A percentile compares a stretch with the other conserved stretches of the same genome.
Evolutionary conservation across 1,140 invertebrate genomes (phyloP).

Genomic region (Tribolium madens): DNA sequence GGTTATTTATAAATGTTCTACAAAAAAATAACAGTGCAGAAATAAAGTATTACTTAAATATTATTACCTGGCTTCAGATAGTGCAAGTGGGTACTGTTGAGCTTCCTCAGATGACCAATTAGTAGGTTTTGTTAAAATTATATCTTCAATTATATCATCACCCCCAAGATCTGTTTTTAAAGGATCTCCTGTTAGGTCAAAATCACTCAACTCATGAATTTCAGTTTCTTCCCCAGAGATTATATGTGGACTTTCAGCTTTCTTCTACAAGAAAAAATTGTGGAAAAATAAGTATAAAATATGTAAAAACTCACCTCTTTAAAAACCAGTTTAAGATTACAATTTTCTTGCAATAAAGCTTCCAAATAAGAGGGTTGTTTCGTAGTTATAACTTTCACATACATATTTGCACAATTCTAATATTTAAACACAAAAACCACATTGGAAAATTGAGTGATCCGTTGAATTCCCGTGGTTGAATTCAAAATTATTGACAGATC

Average conservation of each 20-base stretch:
- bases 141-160: constrained; percentile 14
- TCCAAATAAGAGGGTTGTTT: not conserved
- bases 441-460: no score
- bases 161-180: constrained; percentile 49
- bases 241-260: not conserved
- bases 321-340: not conserved
- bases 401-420: no score
- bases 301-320: not conserved
- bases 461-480: no score
- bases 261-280: not conserved
- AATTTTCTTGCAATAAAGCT: constrained; percentile 2
- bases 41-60: not conserved
- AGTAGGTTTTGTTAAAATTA: constrained; percentile 2
- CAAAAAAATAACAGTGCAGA: no score
- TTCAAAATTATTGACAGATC: no score
- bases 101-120: constrained; percentile 46
- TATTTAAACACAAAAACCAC: no score
- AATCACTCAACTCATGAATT: not conserved
- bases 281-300: not conserved
- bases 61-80: constrained; percentile 47
- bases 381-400: not conserved
- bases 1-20: constrained; percentile 25
- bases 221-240: not conserved
- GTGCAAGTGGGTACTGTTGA: constrained; percentile 43
- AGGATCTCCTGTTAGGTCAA: constrained; percentile 52